These are phyloP conservation scores for Fregata magnificens DNA, from an alignment of 2,113 vertebrate genomes.

Conservation along the genomic window DNA sequence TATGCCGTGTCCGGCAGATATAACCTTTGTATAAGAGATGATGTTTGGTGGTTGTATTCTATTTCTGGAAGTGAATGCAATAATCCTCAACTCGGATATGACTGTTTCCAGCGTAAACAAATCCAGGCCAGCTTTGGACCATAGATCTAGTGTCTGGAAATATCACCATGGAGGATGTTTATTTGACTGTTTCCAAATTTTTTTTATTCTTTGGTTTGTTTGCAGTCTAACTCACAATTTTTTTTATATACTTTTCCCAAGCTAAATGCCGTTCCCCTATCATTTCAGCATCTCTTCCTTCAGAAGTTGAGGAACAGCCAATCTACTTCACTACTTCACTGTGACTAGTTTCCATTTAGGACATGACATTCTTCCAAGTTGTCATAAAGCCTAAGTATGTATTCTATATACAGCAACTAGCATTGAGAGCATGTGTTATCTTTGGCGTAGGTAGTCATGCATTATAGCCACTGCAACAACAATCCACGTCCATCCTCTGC, in stretches of 20 bases:
- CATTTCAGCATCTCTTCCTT: not conserved
- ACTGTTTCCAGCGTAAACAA: slow-evolving; percentile 59
- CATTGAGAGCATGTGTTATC: not conserved
- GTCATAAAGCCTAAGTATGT: not conserved
- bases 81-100: slow-evolving; percentile 22
- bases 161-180: slow-evolving; percentile 39
- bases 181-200: not conserved
- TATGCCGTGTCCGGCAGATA: not conserved
- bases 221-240: not conserved
- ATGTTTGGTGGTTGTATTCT: not conserved
- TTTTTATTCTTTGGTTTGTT: slow-evolving; percentile 12
- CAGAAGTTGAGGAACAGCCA: not conserved
- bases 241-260: not conserved
- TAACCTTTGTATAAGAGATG: not conserved
- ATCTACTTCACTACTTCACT: not conserved
- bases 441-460: not conserved
- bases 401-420: not conserved
- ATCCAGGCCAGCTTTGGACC: not conserved
- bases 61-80: slow-evolving; percentile 43
- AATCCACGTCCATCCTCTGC: not conserved
- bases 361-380: not conserved
- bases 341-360: not conserved
- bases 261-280: not conserved
- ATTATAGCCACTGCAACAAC: not conserved
- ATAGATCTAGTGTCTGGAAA: slow-evolving; percentile 21